Evolutionary conservation across 2,797 vertebrate species (phyloP).

Genomic region (Acanthurus leucopareius): DNA sequence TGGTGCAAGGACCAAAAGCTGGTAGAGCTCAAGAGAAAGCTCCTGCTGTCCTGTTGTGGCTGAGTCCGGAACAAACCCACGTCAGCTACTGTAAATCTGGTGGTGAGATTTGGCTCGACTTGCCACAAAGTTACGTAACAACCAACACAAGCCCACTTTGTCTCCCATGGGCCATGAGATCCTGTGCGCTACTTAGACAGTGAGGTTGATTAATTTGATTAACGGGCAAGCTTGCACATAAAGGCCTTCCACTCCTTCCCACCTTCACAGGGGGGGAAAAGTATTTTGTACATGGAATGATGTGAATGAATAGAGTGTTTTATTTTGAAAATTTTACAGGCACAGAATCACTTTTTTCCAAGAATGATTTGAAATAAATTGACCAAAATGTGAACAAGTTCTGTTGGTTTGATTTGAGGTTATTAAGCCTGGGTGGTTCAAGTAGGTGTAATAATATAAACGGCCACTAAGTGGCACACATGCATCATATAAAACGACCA

Average conservation of each 20-base stretch:
- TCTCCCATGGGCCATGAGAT: constrained; percentile 38
- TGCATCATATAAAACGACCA: constrained; percentile 2
- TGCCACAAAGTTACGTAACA: constrained; percentile 56
- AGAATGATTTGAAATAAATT: constrained; percentile 58
- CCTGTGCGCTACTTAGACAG: constrained; percentile 23
- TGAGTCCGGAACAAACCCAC: constrained; percentile 51
- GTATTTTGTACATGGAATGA: constrained; percentile 42
- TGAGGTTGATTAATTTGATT: constrained; percentile 45
- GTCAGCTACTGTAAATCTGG: constrained; percentile 55
- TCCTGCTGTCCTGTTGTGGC: constrained; percentile 64
- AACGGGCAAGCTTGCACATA: constrained; percentile 20
- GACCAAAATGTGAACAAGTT: constrained; percentile 17
- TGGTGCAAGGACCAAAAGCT: constrained; percentile 43
- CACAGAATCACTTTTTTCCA: constrained; percentile 21
- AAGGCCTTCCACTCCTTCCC: accelerated
- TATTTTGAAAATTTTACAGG: constrained; percentile 46
- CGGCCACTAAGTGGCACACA: constrained; percentile 56
- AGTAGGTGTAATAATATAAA: constrained; percentile 27
- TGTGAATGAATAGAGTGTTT: constrained; percentile 37
- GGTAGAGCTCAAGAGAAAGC: constrained; percentile 26
- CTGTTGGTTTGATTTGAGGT: background rate
- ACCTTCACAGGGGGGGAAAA: background rate
- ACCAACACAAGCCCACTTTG: constrained; percentile 67
- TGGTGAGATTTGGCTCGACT: constrained; percentile 56
- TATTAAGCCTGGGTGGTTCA: background rate